These are phyloP conservation scores for Gila robusta DNA, from an alignment of 2,797 vertebrate species.

Conservation along the genomic window DNA sequence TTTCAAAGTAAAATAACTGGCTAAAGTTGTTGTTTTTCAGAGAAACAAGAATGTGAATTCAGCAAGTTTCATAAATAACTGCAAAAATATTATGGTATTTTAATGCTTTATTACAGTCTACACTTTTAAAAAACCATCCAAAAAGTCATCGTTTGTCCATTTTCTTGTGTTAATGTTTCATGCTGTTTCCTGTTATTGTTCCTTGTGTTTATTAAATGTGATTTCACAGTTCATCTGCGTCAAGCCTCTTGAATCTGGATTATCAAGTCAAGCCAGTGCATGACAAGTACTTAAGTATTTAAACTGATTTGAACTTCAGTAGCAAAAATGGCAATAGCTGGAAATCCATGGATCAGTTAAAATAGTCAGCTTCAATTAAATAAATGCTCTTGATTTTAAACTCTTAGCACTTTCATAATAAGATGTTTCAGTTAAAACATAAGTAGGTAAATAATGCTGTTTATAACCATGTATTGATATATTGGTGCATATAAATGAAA, in stretches of 20 bases:
- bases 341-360: not conserved
- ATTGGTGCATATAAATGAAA: not conserved
- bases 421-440: not conserved
- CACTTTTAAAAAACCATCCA: not conserved
- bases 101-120: not conserved
- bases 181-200: not conserved
- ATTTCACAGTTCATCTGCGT: not conserved
- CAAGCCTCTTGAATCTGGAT: slow-evolving; percentile 1
- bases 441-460: not conserved
- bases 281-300: not conserved
- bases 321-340: not conserved
- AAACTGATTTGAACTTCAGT: not conserved
- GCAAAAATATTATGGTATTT: not conserved
- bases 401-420: not conserved
- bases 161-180: not conserved
- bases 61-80: not conserved
- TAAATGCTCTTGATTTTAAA: not conserved
- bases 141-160: not conserved
- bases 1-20: not conserved
- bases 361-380: not conserved
- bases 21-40: not conserved
- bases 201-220: not conserved
- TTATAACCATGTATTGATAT: not conserved
- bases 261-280: not conserved
- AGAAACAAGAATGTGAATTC: not conserved